Evolutionary conservation across 2,888 invertebrate genomes (phyloP).

Genomic region (Desoria tigrina): DNA sequence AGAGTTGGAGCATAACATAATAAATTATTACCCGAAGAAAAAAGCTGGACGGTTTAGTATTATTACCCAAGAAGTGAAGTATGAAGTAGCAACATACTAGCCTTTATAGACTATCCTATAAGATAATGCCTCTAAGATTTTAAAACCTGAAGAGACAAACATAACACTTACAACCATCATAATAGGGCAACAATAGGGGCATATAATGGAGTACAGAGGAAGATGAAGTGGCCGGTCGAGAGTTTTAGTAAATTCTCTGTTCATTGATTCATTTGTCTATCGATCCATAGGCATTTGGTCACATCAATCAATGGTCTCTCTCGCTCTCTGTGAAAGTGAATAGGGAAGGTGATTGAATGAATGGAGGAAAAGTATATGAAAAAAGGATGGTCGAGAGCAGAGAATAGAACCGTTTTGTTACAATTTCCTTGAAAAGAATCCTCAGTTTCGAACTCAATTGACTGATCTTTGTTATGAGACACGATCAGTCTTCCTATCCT

Average conservation of each 20-base stretch:
- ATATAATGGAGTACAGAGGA: constrained; percentile 13
- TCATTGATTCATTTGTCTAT: constrained; percentile 19
- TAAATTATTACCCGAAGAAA: too few relatives aligned
- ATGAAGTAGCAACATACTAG: not conserved
- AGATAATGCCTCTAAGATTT: not conserved
- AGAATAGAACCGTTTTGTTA: constrained; percentile 19
- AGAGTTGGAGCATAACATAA: too few relatives aligned
- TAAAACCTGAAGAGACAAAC: not conserved
- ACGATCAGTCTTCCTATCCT: constrained; percentile 12
- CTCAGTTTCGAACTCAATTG: not conserved
- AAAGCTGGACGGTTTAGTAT: too few relatives aligned
- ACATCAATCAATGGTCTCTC: constrained; percentile 9
- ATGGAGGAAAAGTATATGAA: not conserved
- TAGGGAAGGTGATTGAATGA: constrained; percentile 17
- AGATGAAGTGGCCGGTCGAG: constrained; percentile 15
- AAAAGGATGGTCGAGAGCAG: not conserved
- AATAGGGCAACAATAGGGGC: constrained; percentile 15
- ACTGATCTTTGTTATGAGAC: constrained; percentile 8
- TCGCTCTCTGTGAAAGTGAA: too few relatives aligned
- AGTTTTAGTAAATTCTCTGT: constrained; percentile 10
- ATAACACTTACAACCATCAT: constrained; percentile 9
- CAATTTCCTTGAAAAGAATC: constrained; percentile 15
- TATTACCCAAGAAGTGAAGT: too few relatives aligned
- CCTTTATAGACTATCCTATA: not conserved
- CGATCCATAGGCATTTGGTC: constrained; percentile 2